Base-by-base conservation (phyloP, 2,113 vertebrate species). In the Pseudorasbora parva region DNA sequence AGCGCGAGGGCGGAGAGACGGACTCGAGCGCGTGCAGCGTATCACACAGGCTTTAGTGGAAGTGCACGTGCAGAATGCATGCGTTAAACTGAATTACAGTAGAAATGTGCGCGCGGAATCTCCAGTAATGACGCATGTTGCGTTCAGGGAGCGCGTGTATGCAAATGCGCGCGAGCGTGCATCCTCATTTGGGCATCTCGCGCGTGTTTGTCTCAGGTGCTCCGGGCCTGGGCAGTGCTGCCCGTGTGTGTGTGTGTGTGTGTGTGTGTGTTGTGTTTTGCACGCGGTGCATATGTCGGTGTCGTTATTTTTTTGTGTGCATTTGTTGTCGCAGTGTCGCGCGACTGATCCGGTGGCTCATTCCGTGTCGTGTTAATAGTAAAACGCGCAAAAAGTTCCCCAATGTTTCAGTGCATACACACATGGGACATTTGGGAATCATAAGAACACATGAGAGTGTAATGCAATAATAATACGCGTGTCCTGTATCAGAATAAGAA, bases 311-410 rank as follows among this genome's bases (percentile, higher is more conserved):
- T 2, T 54, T 54, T 5, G 19, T 81, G 72, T 43, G 33, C 33
- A 66, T 9, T 54, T 78, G 60, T 19, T 75, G 56, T 69, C 73
- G 62, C 62, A 89, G 84, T 82, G 80, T 37, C 49, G 49, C 49
- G 49, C 15, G 30, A 30, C 94, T 94, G 94, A 93, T 84, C 89
- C n/a, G 75, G 71, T 1, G 2, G 25, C 60, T 62, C 25, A 14
- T 27, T 62, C 14, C 12, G 8, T 14, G 59, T 12, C 14, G 12
- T 15, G 60, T 27, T 15, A 62, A 62, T 8, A 27, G 60, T 27
- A 15, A 15, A 25, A 60, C 57, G 4, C 57, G 57, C n/a, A 2
- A 11, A 25, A 62, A 62, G 25, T 62, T 15, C 12, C 60, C 27
- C 30, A 17, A 17, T 33, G 60, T 33, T 33, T 68, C 14, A 64